Evolutionary conservation across 2,113 vertebrate genomes (phyloP).

Genomic region (Cephalopholis sonnerati): DNA sequence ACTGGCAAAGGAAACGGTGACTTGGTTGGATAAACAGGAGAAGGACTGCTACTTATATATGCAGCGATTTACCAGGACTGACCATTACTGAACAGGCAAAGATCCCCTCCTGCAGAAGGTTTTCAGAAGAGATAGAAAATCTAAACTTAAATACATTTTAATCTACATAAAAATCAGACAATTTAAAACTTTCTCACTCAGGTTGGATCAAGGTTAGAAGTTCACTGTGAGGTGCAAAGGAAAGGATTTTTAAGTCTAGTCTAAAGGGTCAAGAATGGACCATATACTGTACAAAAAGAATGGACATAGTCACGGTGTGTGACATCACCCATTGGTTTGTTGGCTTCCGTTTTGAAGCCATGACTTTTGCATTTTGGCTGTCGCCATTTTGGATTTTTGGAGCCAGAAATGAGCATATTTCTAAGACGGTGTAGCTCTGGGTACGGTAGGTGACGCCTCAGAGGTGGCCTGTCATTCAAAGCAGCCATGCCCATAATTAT

Average conservation of each 20-base stretch:
- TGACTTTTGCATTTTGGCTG: too few species aligned
- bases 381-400: too few species aligned
- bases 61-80: conserved; percentile 16
- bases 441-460: too few species aligned
- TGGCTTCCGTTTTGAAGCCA: too few species aligned
- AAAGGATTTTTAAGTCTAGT: neutral
- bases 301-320: too few species aligned
- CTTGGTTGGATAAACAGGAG: conserved; percentile 35
- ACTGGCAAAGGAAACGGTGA: conserved; percentile 45
- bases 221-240: neutral
- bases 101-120: neutral
- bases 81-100: neutral
- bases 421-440: too few species aligned
- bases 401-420: too few species aligned
- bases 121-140: neutral
- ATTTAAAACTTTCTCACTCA: neutral
- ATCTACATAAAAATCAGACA: neutral
- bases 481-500: too few species aligned
- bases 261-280: neutral
- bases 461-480: too few species aligned
- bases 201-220: neutral
- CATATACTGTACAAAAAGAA: too few species aligned
- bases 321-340: too few species aligned
- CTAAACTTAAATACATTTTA: neutral
- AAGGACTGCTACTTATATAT: conserved; percentile 10